Evolutionary conservation across 2,888 invertebrate species (phyloP), one percentile per base, ranked within the genome.

Genomic region (Ichneumoninae sp.): DNA sequence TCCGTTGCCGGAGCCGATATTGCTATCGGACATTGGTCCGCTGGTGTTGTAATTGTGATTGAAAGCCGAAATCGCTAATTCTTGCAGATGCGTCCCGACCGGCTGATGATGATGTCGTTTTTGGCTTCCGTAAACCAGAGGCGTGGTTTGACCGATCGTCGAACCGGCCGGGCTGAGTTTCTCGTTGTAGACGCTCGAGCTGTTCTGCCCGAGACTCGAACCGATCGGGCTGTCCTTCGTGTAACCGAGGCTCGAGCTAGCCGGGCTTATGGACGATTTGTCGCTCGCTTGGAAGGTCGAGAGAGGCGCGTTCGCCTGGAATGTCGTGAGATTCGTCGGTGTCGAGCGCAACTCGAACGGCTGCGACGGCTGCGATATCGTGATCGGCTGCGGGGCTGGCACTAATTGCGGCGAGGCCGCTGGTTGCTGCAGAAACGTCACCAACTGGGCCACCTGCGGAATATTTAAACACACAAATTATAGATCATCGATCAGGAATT

Each of bases 401-500:
- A 93, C 88, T 94, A 93, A 81, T 93, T 95, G 91, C 94, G 94
- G 83, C 22, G 91, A 87, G 70, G 82, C 84, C 57, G 95, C 93
- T 78, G 96, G 95, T 65, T 95, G 94, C 89, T 97, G 97, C 6
- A 97, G 95, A 93, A 97, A 96, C 92, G 96, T 96, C 77, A 97
- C 96, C 83, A 97, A 94, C 89, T 97, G 97, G 71, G 96, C 96
- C 90, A 97, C 97, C 94, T 96, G 88, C 1, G 1, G 50, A 75
- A 79, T 47, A 75, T 70, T 69, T 50, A 69, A 52, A 52, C 40
- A 30, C n/a, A 36, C 36, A 57, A 73, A 33, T 63, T 33, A 33
- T 30, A 63, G 30, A 57, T 57, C 16, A 4, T 33, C 30, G n/a
- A 0, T 16, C 0, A 6, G n/a, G 2, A 33, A 60, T 60, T 57